These are phyloP conservation scores for Drosophila subpulchrella DNA, from an alignment of 1,140 invertebrate genomes.

Conservation along the genomic window DNA sequence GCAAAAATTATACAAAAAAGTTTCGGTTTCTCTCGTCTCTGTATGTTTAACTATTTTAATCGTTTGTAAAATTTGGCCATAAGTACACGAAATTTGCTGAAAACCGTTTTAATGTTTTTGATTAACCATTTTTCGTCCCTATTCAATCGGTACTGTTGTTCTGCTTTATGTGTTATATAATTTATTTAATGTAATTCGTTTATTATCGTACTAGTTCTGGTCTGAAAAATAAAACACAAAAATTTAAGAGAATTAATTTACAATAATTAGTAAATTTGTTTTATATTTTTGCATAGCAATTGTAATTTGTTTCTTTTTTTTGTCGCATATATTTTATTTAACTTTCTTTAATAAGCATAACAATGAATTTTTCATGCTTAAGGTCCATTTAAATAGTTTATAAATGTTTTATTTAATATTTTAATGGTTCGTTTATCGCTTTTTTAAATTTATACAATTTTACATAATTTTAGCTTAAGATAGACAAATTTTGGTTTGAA, in stretches of 20 bases:
- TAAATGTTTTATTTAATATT: constrained; percentile 49
- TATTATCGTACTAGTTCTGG: constrained; percentile 47
- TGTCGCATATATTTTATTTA: constrained; percentile 67
- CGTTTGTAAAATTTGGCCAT: constrained; percentile 78
- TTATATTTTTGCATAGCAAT: constrained; percentile 72
- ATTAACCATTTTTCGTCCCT: constrained; percentile 61
- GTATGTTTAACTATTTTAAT: constrained; percentile 40
- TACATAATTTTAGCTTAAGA: constrained; percentile 61
- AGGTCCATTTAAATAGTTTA: constrained; percentile 49
- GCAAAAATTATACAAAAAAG: constrained; percentile 76
- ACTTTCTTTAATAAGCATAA: constrained; percentile 74
- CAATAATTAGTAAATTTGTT: constrained; percentile 67
- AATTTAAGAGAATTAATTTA: constrained; percentile 61
- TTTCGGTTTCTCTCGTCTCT: constrained; percentile 31
- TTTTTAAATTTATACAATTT: constrained; percentile 67
- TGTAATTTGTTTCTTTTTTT: constrained; percentile 51
- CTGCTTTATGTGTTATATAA: constrained; percentile 26
- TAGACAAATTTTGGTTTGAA: constrained; percentile 76
- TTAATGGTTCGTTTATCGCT: constrained; percentile 24
- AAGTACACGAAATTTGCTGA: constrained; percentile 76
- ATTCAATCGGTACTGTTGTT: constrained; percentile 21
- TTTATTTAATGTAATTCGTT: constrained; percentile 32
- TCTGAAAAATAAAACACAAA: constrained; percentile 66
- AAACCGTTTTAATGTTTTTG: constrained; percentile 78
- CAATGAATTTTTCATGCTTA: constrained; percentile 56